Base-by-base conservation (phyloP, 2,113 vertebrate species). In the Aegithalos caudatus region DNA sequence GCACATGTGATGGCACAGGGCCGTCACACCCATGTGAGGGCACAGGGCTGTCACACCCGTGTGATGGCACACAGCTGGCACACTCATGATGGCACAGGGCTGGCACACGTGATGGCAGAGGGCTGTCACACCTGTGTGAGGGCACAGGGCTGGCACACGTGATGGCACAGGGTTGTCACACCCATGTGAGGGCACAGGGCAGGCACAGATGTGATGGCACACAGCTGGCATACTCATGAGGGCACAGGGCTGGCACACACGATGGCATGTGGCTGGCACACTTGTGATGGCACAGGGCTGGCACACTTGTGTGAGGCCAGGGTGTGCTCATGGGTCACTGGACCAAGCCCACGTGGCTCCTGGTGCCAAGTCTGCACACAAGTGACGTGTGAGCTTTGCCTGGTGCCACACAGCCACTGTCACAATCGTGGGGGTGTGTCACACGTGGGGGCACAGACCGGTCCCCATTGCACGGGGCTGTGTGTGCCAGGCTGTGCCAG, bases 361-460 rank as follows among this genome's bases (percentile, higher is more conserved):
- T 9, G 74, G 65, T 38, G n/a, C 70, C 11, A 58, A 29, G 50
- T 22, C 67, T 12, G 40, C 54, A 1, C 14, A 1, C 53, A 0
- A 11, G 67, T 21, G 71, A 27, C 1, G 1, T 1, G 44, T 9
- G 38, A 40, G 69, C 54, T 51, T 20, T 31, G 21, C 74, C 7
- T 1, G 0, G 27, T 0, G 0, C 42, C 29, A 0, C 21, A 0
- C 3, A 48, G 67, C 11, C 42, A 1, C 14, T 14, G 69, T 8
- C 56, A 6, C 10, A 0, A 19, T 4, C 51, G 8, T 3, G 5
- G 67, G 1, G 4, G 2, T 1, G 42, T 17, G 60, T 27, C 24
- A 8, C 13, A 6, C 2, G 0, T 0, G 9, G 19, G 66, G 40
- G 16, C 24, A 5, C 7, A 1, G 33, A 8, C 1, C 0, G 17